These are phyloP conservation scores for Grallaria varia DNA, from an alignment of 2,113 vertebrate genomes.

Conservation along the genomic window DNA sequence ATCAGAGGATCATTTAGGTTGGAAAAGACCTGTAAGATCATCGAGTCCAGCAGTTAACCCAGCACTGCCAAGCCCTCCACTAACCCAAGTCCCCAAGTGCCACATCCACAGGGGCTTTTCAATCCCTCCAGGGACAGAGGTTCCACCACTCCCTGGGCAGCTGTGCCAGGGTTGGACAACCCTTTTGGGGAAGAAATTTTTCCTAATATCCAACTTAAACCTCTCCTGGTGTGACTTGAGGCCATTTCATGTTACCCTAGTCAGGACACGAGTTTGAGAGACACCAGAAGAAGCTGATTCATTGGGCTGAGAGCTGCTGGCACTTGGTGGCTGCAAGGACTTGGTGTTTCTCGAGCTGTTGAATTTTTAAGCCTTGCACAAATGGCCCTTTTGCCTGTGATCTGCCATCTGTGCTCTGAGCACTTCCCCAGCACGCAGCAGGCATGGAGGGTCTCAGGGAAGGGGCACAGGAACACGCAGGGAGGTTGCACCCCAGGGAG, in stretches of 20 bases:
- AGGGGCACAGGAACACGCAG: background rate
- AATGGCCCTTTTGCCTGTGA: background rate
- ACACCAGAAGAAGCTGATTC: background rate
- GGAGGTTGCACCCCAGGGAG: background rate
- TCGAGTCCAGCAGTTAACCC: background rate
- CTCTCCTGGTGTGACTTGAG: background rate
- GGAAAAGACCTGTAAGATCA: background rate
- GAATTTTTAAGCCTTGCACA: background rate
- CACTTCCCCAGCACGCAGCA: background rate
- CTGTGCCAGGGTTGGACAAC: too few relatives aligned
- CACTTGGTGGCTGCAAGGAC: background rate
- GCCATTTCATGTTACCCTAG: background rate
- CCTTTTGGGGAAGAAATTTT: background rate
- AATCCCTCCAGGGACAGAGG: background rate
- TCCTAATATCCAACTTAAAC: background rate
- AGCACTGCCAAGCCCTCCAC: background rate
- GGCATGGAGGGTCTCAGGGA: background rate
- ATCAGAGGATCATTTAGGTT: background rate
- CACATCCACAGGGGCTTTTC: background rate
- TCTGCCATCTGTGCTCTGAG: background rate
- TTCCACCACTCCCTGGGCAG: background rate
- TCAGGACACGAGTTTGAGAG: background rate
- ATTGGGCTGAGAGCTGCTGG: background rate
- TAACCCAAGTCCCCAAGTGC: background rate
- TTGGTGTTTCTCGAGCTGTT: background rate